phyloP scores from a whole-genome alignment of 2,797 vertebrate genomes.

The Peromyscus attwateri region DNA sequence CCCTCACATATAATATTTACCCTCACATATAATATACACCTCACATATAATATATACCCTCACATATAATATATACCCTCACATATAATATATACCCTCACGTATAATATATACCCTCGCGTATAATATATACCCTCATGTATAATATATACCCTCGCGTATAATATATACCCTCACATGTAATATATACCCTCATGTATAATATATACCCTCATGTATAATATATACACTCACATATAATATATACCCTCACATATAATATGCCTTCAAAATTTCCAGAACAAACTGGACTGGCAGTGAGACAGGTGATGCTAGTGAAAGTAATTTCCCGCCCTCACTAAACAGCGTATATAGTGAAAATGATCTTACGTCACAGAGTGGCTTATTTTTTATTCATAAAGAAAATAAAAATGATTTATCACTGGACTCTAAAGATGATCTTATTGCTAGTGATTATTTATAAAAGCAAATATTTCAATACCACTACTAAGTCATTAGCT shows the following conservation, averaged over 20 bases:
- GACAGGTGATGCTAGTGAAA: neutral
- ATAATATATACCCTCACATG: too few relatives aligned
- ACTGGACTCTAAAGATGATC: neutral
- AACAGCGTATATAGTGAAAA: neutral
- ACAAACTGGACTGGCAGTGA: conserved; percentile 6
- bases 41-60: too few relatives aligned
- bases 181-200: too few relatives aligned
- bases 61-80: too few relatives aligned
- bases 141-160: too few relatives aligned
- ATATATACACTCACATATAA: too few relatives aligned
- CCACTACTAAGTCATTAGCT: conserved; percentile 36
- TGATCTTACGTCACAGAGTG: neutral
- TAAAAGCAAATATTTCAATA: neutral
- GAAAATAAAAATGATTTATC: neutral
- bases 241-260: neutral
- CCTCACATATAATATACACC: neutral
- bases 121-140: too few relatives aligned
- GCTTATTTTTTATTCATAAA: conserved; percentile 20
- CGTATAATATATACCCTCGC: too few relatives aligned
- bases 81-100: too few relatives aligned
- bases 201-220: too few relatives aligned
- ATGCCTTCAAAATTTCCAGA: conserved; percentile 44
- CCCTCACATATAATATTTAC: neutral
- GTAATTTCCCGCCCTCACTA: neutral
- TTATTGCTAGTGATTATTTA: neutral